These are phyloP conservation scores for Smittia aterrima DNA, from an alignment of 2,888 invertebrate genomes.

Conservation along the genomic window DNA sequence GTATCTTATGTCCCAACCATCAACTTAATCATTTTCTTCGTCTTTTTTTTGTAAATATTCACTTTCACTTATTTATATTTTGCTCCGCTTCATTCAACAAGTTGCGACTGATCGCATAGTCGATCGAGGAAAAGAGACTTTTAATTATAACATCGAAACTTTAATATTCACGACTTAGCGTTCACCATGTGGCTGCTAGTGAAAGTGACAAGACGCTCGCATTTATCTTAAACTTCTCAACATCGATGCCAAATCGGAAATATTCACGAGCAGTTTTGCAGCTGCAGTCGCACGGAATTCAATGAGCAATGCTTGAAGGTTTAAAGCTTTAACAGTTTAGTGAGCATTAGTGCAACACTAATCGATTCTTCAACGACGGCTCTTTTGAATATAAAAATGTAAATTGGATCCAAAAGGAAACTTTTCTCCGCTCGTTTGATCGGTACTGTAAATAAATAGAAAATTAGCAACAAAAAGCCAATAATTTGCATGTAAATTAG, in stretches of 20 bases:
- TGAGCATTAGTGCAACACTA: no score
- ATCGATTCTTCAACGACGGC: no score
- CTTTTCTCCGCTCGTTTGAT: slow-evolving; percentile 1
- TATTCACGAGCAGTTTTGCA: no score
- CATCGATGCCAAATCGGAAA: no score
- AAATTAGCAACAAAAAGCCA: background rate
- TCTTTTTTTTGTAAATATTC: slow-evolving; percentile 29
- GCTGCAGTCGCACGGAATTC: no score
- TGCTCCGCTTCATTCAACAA: background rate
- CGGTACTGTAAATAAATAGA: background rate
- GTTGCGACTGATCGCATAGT: background rate
- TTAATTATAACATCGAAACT: slow-evolving; percentile 37
- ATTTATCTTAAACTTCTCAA: background rate
- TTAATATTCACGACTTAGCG: slow-evolving; percentile 31
- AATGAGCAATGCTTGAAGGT: no score
- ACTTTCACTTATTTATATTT: slow-evolving; percentile 32
- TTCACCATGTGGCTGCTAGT: background rate
- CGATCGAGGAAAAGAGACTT: slow-evolving; percentile 1
- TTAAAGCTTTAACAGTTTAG: no score
- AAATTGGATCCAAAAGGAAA: background rate
- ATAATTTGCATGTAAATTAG: slow-evolving; percentile 6
- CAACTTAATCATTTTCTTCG: slow-evolving; percentile 10
- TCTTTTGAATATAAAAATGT: background rate
- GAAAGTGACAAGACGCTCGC: slow-evolving; percentile 30
- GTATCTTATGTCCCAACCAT: slow-evolving; percentile 21